A percentile compares a stretch with the other conserved stretches of the same genome.
These are phyloP conservation scores for Spicauda simplicius DNA, from an alignment of 2,888 invertebrate species.

Conservation along the genomic window DNA sequence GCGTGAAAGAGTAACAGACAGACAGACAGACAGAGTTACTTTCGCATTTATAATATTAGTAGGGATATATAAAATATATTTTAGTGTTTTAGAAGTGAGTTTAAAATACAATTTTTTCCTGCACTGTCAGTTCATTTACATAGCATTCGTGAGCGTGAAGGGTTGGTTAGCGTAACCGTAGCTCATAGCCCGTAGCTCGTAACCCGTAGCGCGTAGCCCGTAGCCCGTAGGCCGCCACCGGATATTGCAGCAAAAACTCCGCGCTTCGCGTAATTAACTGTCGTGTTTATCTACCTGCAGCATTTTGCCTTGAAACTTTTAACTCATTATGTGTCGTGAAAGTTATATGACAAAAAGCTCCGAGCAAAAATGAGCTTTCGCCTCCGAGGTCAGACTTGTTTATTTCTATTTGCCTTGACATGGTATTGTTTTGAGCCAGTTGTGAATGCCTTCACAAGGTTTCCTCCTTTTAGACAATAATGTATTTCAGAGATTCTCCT, in stretches of 20 bases:
- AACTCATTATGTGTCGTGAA: conserved; percentile 23
- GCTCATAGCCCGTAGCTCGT: conserved; percentile 1
- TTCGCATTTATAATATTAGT: too few species aligned
- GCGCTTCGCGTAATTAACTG: conserved; percentile 21
- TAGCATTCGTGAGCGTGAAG: conserved; percentile 3
- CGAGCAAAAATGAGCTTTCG: conserved; percentile 7
- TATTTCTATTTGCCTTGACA: conserved; percentile 19
- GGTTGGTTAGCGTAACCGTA: not conserved
- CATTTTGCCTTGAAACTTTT: conserved; percentile 17
- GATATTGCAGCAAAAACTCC: conserved; percentile 22
- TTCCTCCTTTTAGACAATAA: too few species aligned
- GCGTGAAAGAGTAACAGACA: too few species aligned
- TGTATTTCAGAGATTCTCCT: too few species aligned
- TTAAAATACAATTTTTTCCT: not conserved
- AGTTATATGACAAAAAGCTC: conserved; percentile 21
- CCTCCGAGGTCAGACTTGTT: conserved; percentile 13
- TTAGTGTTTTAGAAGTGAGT: too few species aligned
- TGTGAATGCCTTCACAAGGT: not conserved
- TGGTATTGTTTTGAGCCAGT: not conserved
- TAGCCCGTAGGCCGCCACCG: conserved; percentile 10
- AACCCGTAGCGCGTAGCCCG: too few species aligned
- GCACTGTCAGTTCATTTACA: not conserved
- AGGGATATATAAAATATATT: too few species aligned
- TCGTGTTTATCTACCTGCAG: conserved; percentile 18
- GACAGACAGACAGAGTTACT: too few species aligned